Conservation (phyloP, 2,797 vertebrate genomes). For the Peromyscus melanophrys region DNA sequence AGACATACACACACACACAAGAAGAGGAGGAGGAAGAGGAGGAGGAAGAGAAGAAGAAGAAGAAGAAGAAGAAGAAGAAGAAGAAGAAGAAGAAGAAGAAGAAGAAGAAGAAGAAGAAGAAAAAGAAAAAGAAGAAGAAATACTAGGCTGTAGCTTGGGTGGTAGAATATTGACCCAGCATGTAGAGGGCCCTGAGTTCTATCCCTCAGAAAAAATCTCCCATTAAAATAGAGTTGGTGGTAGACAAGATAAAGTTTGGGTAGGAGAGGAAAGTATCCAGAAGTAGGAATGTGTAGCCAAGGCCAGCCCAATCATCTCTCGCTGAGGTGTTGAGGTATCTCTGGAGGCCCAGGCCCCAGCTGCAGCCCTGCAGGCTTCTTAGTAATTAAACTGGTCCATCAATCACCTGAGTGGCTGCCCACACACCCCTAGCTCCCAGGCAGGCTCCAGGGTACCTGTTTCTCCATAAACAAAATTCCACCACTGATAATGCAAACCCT, state of each 20-base stretch:
- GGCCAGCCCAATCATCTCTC: neutral
- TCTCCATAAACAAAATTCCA: constrained; percentile 83
- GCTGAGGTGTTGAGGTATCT: neutral
- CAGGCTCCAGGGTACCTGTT: constrained; percentile 75
- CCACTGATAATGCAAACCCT: constrained; percentile 76
- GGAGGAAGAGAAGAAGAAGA: too few species aligned
- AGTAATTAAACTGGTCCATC: neutral
- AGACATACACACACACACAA: too few species aligned
- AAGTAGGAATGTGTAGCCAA: neutral
- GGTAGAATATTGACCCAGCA: neutral
- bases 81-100: neutral
- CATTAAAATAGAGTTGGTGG: neutral
- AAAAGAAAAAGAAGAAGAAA: neutral
- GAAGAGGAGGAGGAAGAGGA: neutral
- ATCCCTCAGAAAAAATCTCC: neutral
- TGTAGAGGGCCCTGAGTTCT: neutral
- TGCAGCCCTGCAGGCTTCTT: neutral
- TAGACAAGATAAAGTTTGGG: neutral
- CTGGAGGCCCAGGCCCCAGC: neutral
- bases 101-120: too few species aligned
- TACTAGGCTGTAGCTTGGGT: neutral
- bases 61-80: too few species aligned
- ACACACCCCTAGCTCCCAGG: neutral
- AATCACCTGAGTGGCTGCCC: neutral
- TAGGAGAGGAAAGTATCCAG: neutral